Percentiles rank a stretch among this genome's conserved stretches.
Evolutionary conservation across 2,113 vertebrate species (phyloP).

Genomic region (Ploceus nigricollis): DNA sequence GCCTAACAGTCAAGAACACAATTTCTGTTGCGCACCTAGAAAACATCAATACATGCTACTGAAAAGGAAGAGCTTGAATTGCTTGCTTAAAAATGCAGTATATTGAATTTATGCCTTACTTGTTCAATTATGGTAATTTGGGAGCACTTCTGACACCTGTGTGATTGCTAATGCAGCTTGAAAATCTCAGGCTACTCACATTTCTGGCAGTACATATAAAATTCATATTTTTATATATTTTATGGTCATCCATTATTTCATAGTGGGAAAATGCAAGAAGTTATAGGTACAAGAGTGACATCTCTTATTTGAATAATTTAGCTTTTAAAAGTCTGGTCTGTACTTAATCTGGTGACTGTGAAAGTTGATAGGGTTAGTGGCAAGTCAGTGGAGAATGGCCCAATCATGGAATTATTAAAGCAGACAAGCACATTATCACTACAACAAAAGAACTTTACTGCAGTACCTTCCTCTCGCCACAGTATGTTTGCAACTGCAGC

Average conservation of each 20-base stretch:
- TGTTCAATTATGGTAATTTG: conserved; percentile 35
- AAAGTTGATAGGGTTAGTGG: conserved; percentile 34
- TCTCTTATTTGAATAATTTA: not conserved
- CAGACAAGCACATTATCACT: conserved; percentile 68
- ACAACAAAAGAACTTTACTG: conserved; percentile 60
- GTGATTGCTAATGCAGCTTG: not conserved
- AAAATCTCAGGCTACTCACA: not conserved
- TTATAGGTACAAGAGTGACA: not conserved
- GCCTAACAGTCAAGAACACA: not conserved
- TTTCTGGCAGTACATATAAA: not conserved
- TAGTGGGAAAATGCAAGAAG: not conserved
- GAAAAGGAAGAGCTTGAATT: not conserved
- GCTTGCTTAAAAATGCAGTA: conserved; percentile 9
- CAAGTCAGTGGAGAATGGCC: conserved; percentile 50
- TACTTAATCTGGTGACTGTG: not conserved
- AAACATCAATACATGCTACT: not conserved
- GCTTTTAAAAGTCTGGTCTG: not conserved
- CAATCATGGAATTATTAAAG: conserved; percentile 60
- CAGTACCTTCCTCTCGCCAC: conserved; percentile 97
- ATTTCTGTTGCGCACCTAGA: not conserved
- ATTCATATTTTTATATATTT: not conserved
- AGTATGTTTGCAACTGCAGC: conserved; percentile 96
- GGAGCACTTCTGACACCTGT: not conserved
- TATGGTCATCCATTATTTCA: not conserved
- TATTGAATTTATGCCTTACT: conserved; percentile 14